phyloP scores from a whole-genome alignment of 2,797 vertebrate genomes.

The Danio tinwini region DNA sequence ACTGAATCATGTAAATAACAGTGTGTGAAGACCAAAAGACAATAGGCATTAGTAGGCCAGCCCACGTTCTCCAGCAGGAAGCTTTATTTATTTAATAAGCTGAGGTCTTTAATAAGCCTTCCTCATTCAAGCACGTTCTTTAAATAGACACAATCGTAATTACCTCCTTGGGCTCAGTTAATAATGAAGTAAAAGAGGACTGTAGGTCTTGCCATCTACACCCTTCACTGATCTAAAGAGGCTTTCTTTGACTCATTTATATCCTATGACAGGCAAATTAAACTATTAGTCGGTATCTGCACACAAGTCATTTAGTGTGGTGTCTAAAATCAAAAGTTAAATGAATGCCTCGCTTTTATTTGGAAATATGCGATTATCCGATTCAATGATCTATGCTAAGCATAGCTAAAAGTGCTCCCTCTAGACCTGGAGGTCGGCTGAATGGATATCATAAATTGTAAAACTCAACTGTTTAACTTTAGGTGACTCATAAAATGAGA shows the following conservation, averaged over 20 bases:
- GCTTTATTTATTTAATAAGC: constrained; percentile 43
- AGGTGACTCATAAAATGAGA: too few relatives aligned
- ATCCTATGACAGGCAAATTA: constrained; percentile 5
- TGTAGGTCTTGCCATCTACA: constrained; percentile 4
- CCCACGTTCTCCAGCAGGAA: background rate
- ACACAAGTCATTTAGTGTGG: background rate
- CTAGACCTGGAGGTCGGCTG: too few relatives aligned
- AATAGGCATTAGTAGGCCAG: background rate
- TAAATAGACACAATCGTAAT: constrained; percentile 39
- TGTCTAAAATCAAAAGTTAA: background rate
- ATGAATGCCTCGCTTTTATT: too few relatives aligned
- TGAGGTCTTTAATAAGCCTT: constrained; percentile 20
- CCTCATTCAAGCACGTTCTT: constrained; percentile 22
- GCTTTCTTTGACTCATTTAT: constrained; percentile 13
- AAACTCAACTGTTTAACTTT: too few relatives aligned
- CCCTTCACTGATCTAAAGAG: constrained; percentile 13
- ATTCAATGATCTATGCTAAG: too few relatives aligned
- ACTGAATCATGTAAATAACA: background rate
- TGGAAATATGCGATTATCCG: too few relatives aligned
- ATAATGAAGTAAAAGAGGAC: constrained; percentile 35
- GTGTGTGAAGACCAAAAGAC: background rate
- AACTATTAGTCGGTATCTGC: background rate
- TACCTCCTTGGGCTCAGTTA: constrained; percentile 32
- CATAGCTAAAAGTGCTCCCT: too few relatives aligned
- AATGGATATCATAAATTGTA: too few relatives aligned